Percentiles rank a stretch among this genome's conserved stretches.
phyloP scores from a whole-genome alignment of 2,888 invertebrate species.

The Perizoma flavofasciatum region DNA sequence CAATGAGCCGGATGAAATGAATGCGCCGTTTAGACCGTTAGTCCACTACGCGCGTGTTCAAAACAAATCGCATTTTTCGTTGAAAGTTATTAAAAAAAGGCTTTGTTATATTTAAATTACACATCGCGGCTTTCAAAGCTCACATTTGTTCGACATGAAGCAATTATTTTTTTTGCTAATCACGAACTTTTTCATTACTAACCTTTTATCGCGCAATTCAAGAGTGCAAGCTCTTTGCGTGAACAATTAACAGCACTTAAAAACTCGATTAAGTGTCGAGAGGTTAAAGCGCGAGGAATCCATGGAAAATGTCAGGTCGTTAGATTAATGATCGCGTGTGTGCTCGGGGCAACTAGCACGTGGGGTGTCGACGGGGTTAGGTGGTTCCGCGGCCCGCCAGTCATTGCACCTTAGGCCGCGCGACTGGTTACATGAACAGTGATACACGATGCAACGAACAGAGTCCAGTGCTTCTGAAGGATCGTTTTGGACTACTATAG shows the following conservation, averaged over 20 bases:
- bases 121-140: neutral
- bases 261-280: conserved; percentile 48
- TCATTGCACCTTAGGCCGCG: conserved; percentile 77
- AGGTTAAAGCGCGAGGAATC: conserved; percentile 37
- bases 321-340: conserved; percentile 80
- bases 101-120: neutral
- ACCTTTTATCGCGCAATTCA: conserved; percentile 14
- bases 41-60: conserved; percentile 39
- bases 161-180: conserved; percentile 21
- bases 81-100: neutral
- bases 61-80: conserved; percentile 11
- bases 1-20: conserved; percentile 39
- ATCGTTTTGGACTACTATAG: conserved; percentile 86
- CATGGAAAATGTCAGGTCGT: conserved; percentile 62
- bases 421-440: conserved; percentile 63
- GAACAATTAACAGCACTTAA: conserved; percentile 50
- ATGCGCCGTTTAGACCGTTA: conserved; percentile 41
- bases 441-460: conserved; percentile 65
- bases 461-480: conserved; percentile 76
- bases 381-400: conserved; percentile 58
- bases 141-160: conserved; percentile 6
- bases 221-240: conserved; percentile 23
- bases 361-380: conserved; percentile 60
- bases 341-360: conserved; percentile 47
- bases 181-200: conserved; percentile 16